These are phyloP conservation scores for Lepus americanus DNA, from an alignment of 2,113 vertebrate genomes.

Conservation along the genomic window DNA sequence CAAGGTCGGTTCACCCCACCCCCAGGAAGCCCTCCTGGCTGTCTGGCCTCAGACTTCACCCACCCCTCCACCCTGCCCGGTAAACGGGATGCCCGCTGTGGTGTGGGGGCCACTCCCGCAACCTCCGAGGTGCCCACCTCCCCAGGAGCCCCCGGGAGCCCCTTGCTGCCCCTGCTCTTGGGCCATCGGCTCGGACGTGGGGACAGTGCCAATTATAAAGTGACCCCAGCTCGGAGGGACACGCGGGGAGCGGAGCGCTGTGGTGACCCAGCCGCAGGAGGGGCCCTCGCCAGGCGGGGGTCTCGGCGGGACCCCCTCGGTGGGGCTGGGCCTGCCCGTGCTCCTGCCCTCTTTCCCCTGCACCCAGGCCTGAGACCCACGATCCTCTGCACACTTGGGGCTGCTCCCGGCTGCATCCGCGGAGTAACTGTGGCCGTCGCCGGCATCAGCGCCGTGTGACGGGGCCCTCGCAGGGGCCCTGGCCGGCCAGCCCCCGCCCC, in stretches of 20 bases:
- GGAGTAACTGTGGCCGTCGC: neutral
- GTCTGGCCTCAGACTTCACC: no score
- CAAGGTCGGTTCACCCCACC: neutral
- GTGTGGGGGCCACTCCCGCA: neutral
- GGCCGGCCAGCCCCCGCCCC: no score
- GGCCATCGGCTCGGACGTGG: neutral
- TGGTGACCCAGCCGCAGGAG: neutral
- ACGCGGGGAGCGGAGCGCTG: neutral
- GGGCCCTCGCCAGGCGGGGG: no score
- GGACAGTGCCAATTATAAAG: neutral
- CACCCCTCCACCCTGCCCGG: accelerated
- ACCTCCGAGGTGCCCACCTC: neutral
- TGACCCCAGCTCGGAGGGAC: neutral
- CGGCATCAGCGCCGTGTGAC: neutral
- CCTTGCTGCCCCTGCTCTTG: neutral
- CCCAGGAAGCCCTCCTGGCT: neutral
- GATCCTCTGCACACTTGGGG: accelerated
- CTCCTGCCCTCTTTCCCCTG: neutral
- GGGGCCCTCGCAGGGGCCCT: no score
- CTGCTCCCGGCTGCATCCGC: neutral
- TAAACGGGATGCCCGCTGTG: accelerated
- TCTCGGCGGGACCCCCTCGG: no score
- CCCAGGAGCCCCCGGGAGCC: neutral
- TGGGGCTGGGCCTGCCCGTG: neutral
- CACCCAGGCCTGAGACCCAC: neutral